Percentiles rank a stretch among this genome's conserved stretches.
Evolutionary conservation across 2,113 vertebrate genomes (phyloP).

Genomic region (Hippolais icterina): DNA sequence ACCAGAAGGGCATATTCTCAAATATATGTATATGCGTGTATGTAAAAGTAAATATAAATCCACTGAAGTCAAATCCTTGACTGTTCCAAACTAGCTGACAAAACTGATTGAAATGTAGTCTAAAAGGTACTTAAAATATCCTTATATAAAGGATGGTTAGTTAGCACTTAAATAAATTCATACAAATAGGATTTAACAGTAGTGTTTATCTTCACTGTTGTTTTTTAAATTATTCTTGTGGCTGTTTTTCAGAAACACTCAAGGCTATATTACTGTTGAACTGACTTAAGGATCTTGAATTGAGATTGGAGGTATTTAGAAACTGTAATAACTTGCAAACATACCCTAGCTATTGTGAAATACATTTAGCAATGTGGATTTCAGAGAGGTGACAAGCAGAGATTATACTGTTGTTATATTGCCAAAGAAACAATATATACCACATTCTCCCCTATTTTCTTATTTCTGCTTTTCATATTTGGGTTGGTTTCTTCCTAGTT

Average conservation of each 20-base stretch:
- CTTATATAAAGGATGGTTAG: neutral
- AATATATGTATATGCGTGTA: rapidly evolving
- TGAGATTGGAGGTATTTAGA: neutral
- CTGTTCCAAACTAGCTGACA: neutral
- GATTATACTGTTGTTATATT: neutral
- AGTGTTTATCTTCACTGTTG: neutral
- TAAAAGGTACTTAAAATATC: neutral
- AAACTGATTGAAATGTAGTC: neutral
- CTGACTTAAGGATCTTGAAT: neutral
- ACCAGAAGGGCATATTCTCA: neutral
- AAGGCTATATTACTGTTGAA: neutral
- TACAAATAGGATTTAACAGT: neutral
- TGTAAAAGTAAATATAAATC: neutral
- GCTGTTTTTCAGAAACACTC: neutral
- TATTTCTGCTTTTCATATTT: neutral
- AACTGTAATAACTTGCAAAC: neutral
- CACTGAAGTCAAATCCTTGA: neutral
- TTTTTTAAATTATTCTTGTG: neutral
- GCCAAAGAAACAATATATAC: neutral
- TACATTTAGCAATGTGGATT: neutral
- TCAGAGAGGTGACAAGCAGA: neutral
- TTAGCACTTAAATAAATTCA: neutral
- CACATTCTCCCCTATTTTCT: neutral
- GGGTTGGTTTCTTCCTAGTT: neutral
- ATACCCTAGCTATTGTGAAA: neutral